These are phyloP conservation scores for Neopelma chrysocephalum DNA, from an alignment of 2,797 vertebrate genomes.

Conservation along the genomic window DNA sequence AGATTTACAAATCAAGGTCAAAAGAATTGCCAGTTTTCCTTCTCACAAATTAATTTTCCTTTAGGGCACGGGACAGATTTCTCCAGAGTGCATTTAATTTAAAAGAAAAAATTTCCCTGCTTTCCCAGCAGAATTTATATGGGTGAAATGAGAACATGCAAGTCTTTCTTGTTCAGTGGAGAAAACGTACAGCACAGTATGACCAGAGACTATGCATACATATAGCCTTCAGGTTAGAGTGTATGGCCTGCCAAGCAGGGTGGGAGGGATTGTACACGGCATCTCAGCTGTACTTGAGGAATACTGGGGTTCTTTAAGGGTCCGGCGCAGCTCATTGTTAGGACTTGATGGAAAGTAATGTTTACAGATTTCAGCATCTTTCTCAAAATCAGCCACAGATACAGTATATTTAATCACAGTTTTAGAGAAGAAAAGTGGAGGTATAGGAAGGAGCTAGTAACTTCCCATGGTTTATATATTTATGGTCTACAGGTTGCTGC, in stretches of 20 bases:
- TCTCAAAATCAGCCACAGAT: neutral
- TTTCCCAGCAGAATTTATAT: neutral
- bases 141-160: neutral
- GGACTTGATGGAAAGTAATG: neutral
- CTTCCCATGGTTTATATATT: neutral
- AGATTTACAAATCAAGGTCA: conserved; percentile 32
- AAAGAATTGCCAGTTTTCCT: conserved; percentile 14
- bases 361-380: neutral
- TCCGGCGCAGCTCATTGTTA: neutral
- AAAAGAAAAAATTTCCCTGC: conserved; percentile 5
- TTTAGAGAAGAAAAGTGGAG: neutral
- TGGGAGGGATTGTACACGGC: neutral
- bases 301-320: neutral
- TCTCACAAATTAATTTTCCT: conserved; percentile 38
- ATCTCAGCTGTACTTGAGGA: neutral
- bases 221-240: neutral
- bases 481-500: neutral
- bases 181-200: neutral
- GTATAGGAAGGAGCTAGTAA: neutral
- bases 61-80: neutral
- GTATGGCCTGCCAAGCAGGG: neutral
- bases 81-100: neutral
- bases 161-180: neutral
- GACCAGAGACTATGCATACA: neutral
- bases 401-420: neutral